Base-by-base conservation (phyloP, 2,113 vertebrate genomes). In the Phalacrocorax brasilianus region DNA sequence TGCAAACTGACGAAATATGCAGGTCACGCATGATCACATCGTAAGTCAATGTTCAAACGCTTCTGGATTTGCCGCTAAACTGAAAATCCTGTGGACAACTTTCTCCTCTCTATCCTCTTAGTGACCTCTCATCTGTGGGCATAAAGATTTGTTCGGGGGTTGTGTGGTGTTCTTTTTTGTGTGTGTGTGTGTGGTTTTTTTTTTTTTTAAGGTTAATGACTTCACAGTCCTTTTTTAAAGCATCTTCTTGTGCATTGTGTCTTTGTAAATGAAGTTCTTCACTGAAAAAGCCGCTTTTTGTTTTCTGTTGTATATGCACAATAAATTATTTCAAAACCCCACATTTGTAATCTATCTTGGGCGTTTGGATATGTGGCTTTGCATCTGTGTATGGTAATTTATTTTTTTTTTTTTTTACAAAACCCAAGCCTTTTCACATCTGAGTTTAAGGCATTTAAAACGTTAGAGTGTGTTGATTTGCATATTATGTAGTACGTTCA, bases 11-110 rank as follows among this genome's bases (percentile, higher is more conserved):
- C 55, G 53, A 89, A 79, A n/a, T 73, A n/a, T 0, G 2, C 44
- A 53, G 44, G 44, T 91, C 38, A 14, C 3, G 0, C 86, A 11
- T 65, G 62, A 78, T 61, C 28, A 8, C 40, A 49, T 91, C 3
- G 1, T 59, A 92, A 75, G 80, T 63, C 62, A 47, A 0, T 0
- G 1, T 59, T 75, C 30, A 56, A 26, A 91, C 93, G 83, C 86
- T 94, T 47, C 56, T 87, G 88, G 76, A 93, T 95, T 96, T 92
- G 77, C 75, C 72, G 62, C 58, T 93, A 71, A 88, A 91, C 88
- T 56, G 68, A 91, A 95, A 91, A 93, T 88, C 83, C 65, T 23
- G 21, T 49, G 58, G 49, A 44, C 40, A 78, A 24, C 85, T 95
- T 94, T 97, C 83, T 84, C 70, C 3, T 56, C 26, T 88, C 58